These are phyloP conservation scores for Drosophila suboccidentalis DNA, from an alignment of 2,888 invertebrate species.

Conservation along the genomic window DNA sequence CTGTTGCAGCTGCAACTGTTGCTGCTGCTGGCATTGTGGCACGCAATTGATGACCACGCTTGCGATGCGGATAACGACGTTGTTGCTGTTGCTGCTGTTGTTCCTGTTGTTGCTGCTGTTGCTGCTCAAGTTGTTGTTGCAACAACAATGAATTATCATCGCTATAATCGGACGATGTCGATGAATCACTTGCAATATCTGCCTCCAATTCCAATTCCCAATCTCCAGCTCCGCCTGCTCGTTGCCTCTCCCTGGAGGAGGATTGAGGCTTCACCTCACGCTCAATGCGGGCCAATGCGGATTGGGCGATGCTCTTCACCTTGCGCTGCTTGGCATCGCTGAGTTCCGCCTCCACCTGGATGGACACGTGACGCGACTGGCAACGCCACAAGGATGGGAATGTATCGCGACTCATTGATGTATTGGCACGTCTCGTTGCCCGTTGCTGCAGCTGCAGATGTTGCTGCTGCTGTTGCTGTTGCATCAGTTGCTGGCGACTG, in stretches of 20 bases:
- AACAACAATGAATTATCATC: neutral
- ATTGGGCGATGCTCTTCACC: constrained; percentile 50
- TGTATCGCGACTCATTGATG: constrained; percentile 7
- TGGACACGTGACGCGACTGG: constrained; percentile 62
- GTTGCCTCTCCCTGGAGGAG: neutral
- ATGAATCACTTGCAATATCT: neutral
- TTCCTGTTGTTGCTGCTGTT: neutral
- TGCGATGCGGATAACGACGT: constrained; percentile 40
- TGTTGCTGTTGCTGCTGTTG: neutral
- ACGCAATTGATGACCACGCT: constrained; percentile 49
- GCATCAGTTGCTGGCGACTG: constrained; percentile 7
- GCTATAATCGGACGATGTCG: neutral
- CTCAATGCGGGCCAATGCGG: constrained; percentile 54
- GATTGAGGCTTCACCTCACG: constrained; percentile 43
- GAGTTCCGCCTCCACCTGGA: constrained; percentile 57
- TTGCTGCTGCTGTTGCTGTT: neutral
- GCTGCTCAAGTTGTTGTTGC: neutral
- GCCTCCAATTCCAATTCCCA: neutral
- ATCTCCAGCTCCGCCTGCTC: too few species aligned
- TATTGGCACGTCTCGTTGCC: constrained; percentile 29
- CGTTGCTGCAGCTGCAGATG: constrained; percentile 19
- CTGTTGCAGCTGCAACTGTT: neutral
- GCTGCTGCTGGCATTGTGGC: constrained; percentile 54
- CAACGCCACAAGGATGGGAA: constrained; percentile 50
- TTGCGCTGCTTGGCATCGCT: constrained; percentile 45